Evolutionary conservation across 2,797 vertebrate species (phyloP).

Genomic region (Falco novaeseelandiae): DNA sequence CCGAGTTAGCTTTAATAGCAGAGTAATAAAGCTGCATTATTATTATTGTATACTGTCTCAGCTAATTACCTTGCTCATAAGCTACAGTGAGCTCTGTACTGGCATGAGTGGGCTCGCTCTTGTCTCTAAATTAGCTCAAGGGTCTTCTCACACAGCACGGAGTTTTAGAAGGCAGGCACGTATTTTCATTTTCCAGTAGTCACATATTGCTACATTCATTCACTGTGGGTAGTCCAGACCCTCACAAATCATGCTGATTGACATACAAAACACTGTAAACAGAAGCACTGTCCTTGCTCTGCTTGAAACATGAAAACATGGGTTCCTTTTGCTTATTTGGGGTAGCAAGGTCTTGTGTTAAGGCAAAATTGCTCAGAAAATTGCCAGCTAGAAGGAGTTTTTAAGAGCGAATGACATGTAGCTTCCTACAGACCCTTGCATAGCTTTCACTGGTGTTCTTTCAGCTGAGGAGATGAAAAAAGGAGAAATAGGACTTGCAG

Average conservation of each 20-base stretch:
- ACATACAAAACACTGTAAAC: neutral
- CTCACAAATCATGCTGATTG: neutral
- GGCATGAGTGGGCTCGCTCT: neutral
- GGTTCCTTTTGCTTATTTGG: neutral
- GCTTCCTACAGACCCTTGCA: neutral
- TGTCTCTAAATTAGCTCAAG: neutral
- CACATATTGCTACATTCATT: neutral
- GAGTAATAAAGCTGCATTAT: neutral
- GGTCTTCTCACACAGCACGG: neutral
- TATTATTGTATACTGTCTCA: neutral
- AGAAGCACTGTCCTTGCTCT: neutral
- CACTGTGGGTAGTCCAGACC: neutral
- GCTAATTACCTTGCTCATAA: neutral
- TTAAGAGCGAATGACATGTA: fast-evolving
- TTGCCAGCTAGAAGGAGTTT: neutral
- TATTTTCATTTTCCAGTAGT: neutral
- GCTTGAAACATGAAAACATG: neutral
- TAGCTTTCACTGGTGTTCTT: neutral
- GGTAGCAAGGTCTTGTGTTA: neutral
- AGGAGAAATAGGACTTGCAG: neutral
- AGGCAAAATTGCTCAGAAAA: neutral
- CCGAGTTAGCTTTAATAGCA: neutral
- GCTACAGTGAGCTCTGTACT: neutral
- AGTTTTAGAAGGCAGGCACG: neutral
- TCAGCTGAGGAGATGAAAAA: neutral